Base-by-base conservation (phyloP, 2,113 vertebrate species). In the Amphiprion percula region DNA sequence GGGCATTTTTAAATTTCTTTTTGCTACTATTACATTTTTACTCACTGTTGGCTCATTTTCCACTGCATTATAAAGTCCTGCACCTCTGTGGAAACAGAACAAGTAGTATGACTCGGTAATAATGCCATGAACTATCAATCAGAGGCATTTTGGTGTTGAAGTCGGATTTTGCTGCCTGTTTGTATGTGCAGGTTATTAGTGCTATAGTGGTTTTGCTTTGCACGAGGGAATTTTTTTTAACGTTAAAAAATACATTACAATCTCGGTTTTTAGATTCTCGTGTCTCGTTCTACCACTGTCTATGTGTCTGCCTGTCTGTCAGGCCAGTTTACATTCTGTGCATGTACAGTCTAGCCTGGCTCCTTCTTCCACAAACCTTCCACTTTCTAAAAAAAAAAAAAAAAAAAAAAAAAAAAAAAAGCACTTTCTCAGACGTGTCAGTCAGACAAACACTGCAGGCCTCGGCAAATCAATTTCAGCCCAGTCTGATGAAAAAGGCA, bases 381-480 rank as follows among this genome's bases (percentile, higher is more conserved):
- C 5, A 41, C 56, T 11, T 54, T 60, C 33, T 4, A 28, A 44
- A 58, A 58, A 66, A 62, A 69, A 67, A 44, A 15, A 14, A 14
- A 15, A 44, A 44, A 44, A 15, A 3, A n/a, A n/a, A n/a, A n/a
- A 15, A 15, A 14, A 14, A 15, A 44, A 44, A 44, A 15, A 3
- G 41, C 28, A 62, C 69, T 69, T 30, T 68, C 78, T 70, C 49
- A n/a, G 62, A 77, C 46, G 6, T 71, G 74, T 47, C 62, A 80
- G 65, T 69, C 82, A 77, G 82, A 74, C 79, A 76, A 78, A 86
- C 79, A 74, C 83, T 41, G 76, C 30, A 4, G 39, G 80, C 78
- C 79, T 61, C 37, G 60, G 86, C 84, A 86, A 91, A 90, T 90
- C 86, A 81, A 91, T 92, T 88, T 73, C 58, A 61, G 81, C 65